Evolutionary conservation across 2,888 invertebrate species (phyloP).

Genomic region (Cybosia mesomella): DNA sequence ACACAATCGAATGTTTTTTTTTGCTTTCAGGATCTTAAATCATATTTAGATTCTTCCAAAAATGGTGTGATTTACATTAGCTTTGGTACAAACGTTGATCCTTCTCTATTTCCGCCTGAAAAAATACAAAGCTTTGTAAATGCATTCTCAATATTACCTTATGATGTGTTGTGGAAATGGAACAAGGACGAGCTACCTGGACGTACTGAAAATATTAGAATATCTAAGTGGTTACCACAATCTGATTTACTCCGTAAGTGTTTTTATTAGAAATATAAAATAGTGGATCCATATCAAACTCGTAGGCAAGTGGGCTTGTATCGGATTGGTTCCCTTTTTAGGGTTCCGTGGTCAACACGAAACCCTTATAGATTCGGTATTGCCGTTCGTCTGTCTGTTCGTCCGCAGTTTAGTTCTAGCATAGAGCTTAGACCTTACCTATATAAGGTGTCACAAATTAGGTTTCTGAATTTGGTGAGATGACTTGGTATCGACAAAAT

Average conservation of each 20-base stretch:
- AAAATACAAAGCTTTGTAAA: conserved; percentile 44
- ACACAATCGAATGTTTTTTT: not conserved
- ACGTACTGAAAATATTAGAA: conserved; percentile 41
- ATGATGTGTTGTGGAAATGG: conserved; percentile 62
- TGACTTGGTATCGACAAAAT: no score
- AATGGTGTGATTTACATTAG: conserved; percentile 69
- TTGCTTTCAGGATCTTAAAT: conserved; percentile 62
- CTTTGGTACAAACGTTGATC: conserved; percentile 63
- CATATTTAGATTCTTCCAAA: conserved; percentile 65
- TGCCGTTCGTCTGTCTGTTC: not conserved
- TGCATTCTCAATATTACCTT: conserved; percentile 50
- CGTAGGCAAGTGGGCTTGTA: no score
- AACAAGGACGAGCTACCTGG: conserved; percentile 51
- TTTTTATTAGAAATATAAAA: not conserved
- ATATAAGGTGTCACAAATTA: no score
- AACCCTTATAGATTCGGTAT: no score
- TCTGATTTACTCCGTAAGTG: conserved; percentile 40
- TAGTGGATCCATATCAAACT: no score
- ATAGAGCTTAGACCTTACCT: not conserved
- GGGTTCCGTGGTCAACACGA: no score
- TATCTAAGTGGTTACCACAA: conserved; percentile 60
- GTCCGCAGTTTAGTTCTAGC: not conserved
- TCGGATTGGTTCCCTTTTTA: no score
- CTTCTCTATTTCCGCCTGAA: conserved; percentile 44
- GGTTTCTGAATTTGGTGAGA: no score